These are phyloP conservation scores for Xiphophorus maculatus DNA, from an alignment of 2,113 vertebrate species.

Conservation along the genomic window DNA sequence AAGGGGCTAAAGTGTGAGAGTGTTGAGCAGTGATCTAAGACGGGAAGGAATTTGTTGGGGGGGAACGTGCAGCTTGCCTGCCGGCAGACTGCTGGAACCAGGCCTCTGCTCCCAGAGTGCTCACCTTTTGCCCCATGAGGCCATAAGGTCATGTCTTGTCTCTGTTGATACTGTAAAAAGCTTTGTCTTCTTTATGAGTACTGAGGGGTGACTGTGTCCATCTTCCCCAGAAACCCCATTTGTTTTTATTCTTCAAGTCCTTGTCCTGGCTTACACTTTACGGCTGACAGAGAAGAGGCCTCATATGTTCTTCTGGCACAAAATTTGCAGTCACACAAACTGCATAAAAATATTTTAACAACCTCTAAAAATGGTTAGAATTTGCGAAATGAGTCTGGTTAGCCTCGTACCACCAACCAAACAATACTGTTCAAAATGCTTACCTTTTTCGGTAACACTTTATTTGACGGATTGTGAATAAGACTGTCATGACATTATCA, in stretches of 20 bases:
- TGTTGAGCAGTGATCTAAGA: slow-evolving; percentile 70
- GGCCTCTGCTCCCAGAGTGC: slow-evolving; percentile 64
- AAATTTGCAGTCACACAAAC: background rate
- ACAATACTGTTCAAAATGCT: no score
- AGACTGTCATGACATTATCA: no score
- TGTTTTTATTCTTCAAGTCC: slow-evolving; percentile 28
- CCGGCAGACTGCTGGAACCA: slow-evolving; percentile 74
- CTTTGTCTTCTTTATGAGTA: slow-evolving; percentile 66
- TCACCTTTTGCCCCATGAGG: slow-evolving; percentile 70
- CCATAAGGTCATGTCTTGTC: slow-evolving; percentile 54
- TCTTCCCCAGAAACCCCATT: slow-evolving; percentile 34
- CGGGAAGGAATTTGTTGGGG: slow-evolving; percentile 73
- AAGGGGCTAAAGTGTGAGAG: slow-evolving; percentile 32
- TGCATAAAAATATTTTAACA: background rate
- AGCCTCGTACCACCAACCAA: no score
- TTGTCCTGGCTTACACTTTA: slow-evolving; percentile 9
- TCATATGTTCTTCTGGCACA: background rate
- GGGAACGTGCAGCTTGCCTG: slow-evolving; percentile 64
- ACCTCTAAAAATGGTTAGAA: no score
- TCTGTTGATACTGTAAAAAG: slow-evolving; percentile 77
- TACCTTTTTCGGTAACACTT: no score
- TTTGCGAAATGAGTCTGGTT: no score
- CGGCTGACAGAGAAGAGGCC: background rate
- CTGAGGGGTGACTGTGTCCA: slow-evolving; percentile 30
- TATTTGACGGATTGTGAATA: no score